Base-by-base conservation (phyloP, 2,797 vertebrate genomes). In the Triplophysa bombifrons region DNA sequence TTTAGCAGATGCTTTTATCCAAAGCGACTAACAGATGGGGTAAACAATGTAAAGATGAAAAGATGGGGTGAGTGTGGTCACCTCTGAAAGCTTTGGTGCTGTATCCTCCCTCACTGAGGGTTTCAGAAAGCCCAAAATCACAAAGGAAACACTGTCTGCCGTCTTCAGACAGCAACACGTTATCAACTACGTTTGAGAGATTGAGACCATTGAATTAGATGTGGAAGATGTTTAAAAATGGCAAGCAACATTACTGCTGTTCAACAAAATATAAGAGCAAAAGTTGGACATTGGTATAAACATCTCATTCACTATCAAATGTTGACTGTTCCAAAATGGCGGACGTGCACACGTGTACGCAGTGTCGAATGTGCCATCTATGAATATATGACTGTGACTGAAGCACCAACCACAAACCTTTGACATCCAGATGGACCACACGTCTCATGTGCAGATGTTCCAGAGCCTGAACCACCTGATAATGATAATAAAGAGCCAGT, bases 391-490 rank as follows among this genome's bases (percentile, higher is more conserved):
- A 30, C 58, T 53, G 25, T 74, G 51, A 76, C 17, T 38, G 82
- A 34, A 82, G 56, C 97, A 96, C 96, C 95, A 98, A 1, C 3
- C n/a, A 25, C 84, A 80, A 60, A 98, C 98, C 97, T 95, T 99
- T 99, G 77, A 99, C 91, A 50, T 99, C 98, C 83, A 97, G 91
- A 72, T 99, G 98, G 8, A 98, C 89, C 81, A 99, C 91, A 22
- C 87, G 92, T 44, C 90, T 93, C 58, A 89, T 89, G 63, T 99
- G 97, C 83, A 99, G 94, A 89, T 98, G 95, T 38, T 96, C 93
- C 65, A 99, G 91, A 2, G 96, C 98, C 82, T 94, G 94, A 34
- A 99, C 88, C 0, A 94, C 90, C 89, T 99, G 97, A 25, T 91
- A 90, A 27, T 96, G 90, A 89, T 98, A 99, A 87, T 95, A 93